Conservation (phyloP, 2,888 invertebrate species). For the Pandemis cinnamomeana region DNA sequence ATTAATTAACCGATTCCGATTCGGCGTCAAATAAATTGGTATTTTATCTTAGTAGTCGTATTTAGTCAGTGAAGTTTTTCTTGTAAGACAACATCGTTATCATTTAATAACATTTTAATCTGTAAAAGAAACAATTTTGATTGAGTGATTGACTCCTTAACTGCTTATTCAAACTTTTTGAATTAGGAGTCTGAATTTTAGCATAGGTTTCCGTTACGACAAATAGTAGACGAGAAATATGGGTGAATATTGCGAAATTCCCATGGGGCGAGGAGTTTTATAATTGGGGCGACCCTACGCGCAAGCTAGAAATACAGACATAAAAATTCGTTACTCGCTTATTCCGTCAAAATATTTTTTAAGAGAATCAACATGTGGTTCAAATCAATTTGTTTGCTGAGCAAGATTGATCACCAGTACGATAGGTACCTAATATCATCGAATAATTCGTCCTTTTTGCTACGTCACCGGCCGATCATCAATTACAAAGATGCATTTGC, state of each 20-base stretch:
- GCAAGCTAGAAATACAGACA: no score
- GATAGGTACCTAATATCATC: conserved; percentile 50
- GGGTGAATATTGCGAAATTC: no score
- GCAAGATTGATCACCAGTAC: conserved; percentile 53
- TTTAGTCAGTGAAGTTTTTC: neutral
- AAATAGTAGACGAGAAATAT: no score
- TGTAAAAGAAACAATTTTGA: no score
- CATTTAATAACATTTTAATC: no score
- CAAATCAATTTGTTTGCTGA: conserved; percentile 47
- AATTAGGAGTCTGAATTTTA: no score
- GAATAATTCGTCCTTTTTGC: conserved; percentile 52
- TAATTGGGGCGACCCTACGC: no score
- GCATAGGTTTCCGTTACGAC: no score
- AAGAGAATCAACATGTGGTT: conserved; percentile 48
- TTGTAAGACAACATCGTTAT: neutral
- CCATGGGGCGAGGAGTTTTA: no score
- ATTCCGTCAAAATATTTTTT: conserved; percentile 1
- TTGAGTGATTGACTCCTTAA: no score
- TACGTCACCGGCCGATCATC: conserved; percentile 53
- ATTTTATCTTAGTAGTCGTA: neutral
- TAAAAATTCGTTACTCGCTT: neutral
- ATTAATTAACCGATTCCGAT: conserved; percentile 18
- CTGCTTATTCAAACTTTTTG: no score
- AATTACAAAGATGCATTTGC: conserved; percentile 51
- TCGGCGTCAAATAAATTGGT: neutral